Conservation (phyloP, 2,113 vertebrate species). For the Mirounga angustirostris region DNA sequence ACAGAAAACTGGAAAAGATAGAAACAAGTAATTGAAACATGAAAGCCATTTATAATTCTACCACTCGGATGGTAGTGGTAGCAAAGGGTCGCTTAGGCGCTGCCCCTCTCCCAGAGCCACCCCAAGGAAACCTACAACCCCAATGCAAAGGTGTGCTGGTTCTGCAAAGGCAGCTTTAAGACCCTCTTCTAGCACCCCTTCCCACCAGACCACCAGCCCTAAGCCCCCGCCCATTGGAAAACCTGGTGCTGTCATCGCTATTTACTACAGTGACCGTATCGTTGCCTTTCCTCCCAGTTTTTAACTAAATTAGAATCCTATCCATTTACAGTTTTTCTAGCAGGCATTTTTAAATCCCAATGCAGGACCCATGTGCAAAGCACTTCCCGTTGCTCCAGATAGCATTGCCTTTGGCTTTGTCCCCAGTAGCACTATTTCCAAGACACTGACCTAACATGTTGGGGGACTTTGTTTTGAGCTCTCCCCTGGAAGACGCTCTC, state of each 20-base stretch:
- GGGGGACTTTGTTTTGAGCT: conserved; percentile 27
- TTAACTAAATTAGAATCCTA: conserved; percentile 6
- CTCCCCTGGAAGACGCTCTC: background rate
- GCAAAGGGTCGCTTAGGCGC: background rate
- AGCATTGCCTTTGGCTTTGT: background rate
- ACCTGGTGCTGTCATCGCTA: background rate
- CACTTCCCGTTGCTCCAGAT: background rate
- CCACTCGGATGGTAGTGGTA: background rate
- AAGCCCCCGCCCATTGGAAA: background rate
- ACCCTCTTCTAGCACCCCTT: background rate
- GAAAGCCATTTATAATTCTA: background rate
- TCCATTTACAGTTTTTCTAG: background rate
- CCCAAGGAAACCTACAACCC: background rate
- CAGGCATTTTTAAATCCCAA: background rate
- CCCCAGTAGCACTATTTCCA: background rate
- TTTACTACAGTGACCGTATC: background rate
- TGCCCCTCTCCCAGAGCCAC: too few species aligned
- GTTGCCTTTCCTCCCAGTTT: conserved; percentile 21
- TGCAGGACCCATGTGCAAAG: background rate
- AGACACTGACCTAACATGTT: background rate
- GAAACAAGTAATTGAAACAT: background rate
- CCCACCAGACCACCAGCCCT: background rate
- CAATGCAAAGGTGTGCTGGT: too few species aligned
- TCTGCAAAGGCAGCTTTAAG: background rate
- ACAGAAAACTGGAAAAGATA: background rate